phyloP scores from a whole-genome alignment of 2,113 vertebrate genomes.

The Ammodytes dubius region DNA sequence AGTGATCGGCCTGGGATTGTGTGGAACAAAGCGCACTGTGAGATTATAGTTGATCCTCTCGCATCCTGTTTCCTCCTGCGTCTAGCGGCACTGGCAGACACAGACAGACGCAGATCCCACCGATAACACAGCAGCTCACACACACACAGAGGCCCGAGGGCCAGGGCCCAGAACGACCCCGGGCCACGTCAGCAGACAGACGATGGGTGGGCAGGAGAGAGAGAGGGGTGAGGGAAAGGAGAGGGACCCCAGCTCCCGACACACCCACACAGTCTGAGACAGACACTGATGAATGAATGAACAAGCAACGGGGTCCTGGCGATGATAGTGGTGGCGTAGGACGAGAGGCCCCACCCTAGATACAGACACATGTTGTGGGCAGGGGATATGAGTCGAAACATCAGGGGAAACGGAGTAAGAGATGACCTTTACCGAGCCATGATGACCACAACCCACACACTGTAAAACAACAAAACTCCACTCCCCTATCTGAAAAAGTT shows the following conservation, averaged over 20 bases:
- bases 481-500: constrained; percentile 71
- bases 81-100: constrained; percentile 76
- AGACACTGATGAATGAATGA: constrained; percentile 62
- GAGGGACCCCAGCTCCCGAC: constrained; percentile 57
- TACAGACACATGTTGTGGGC: constrained; percentile 64
- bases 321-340: constrained; percentile 58
- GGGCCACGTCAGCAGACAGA: constrained; percentile 69
- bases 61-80: constrained; percentile 83
- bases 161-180: constrained; percentile 53
- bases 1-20: constrained; percentile 77
- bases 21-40: constrained; percentile 78
- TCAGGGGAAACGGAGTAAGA: constrained; percentile 48
- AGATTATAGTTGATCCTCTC: constrained; percentile 83
- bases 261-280: constrained; percentile 64
- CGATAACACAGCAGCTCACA: constrained; percentile 68
- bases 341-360: constrained; percentile 56
- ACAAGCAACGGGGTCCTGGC: constrained; percentile 52
- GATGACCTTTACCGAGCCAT: constrained; percentile 71
- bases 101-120: constrained; percentile 78
- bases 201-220: constrained; percentile 56
- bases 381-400: constrained; percentile 56
- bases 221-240: constrained; percentile 44
- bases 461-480: constrained; percentile 64
- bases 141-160: constrained; percentile 44
- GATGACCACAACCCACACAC: constrained; percentile 71